These are phyloP conservation scores for Nannospalax galili DNA, from an alignment of 2,113 vertebrate species.

Conservation along the genomic window DNA sequence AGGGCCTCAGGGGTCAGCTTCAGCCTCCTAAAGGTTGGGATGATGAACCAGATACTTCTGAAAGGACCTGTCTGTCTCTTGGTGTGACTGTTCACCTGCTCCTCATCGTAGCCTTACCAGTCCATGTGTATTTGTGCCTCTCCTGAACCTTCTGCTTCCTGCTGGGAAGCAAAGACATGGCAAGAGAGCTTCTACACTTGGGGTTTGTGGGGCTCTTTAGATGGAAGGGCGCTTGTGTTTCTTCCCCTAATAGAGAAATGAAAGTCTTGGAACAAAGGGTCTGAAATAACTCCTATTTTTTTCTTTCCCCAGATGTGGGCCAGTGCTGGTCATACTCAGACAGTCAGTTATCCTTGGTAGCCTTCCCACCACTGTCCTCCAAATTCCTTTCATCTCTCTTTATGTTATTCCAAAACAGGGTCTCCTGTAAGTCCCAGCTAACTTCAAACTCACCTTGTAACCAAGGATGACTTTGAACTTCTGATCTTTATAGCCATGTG, in stretches of 20 bases:
- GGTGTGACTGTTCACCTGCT: fast-evolving
- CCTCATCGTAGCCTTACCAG: fast-evolving
- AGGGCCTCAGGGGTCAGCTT: neutral
- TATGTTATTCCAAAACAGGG: neutral
- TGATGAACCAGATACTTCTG: neutral
- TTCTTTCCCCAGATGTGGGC: neutral
- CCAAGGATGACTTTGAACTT: neutral
- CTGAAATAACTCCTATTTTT: neutral
- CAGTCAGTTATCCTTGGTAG: neutral
- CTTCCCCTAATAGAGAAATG: neutral
- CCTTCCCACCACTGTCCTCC: neutral
- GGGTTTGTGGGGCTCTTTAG: neutral
- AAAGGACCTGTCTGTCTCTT: neutral
- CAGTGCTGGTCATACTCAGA: neutral
- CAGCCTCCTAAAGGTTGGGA: neutral
- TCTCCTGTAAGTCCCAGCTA: neutral
- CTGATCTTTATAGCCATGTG: neutral
- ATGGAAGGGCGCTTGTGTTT: neutral
- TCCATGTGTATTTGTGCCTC: fast-evolving
- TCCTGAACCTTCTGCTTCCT: neutral
- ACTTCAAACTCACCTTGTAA: neutral
- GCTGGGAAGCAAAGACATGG: too few relatives aligned
- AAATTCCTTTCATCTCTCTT: neutral
- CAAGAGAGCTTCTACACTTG: fast-evolving
- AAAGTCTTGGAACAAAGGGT: neutral